A percentile compares a stretch with the other conserved stretches of the same genome.
Conservation (phyloP, 2,797 vertebrate species). For the Mormyrus hasselquistii region DNA sequence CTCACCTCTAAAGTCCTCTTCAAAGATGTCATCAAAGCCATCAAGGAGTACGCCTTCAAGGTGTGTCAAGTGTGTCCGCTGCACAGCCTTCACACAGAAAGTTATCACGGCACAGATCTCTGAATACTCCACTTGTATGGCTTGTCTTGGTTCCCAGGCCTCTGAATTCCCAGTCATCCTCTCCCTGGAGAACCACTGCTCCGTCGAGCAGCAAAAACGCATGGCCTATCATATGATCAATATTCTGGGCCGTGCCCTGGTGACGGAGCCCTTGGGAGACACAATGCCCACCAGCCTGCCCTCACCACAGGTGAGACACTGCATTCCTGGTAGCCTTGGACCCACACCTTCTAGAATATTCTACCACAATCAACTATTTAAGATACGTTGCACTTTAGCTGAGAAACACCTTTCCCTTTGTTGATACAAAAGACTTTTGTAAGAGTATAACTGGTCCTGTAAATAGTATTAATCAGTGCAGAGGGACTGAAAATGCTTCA, state of each 20-base stretch:
- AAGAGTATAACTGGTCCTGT: neutral
- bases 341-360: neutral
- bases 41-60: conserved; percentile 90
- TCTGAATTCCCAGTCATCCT: conserved; percentile 88
- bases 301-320: conserved; percentile 76
- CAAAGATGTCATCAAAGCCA: conserved; percentile 79
- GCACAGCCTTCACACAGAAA: neutral
- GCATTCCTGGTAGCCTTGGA: neutral
- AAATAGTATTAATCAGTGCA: neutral
- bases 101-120: neutral
- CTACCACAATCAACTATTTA: neutral
- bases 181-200: conserved; percentile 96
- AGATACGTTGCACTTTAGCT: neutral
- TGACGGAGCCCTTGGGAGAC: conserved; percentile 65
- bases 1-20: conserved; percentile 94
- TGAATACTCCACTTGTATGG: neutral
- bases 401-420: neutral
- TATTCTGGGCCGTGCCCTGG: conserved; percentile 75
- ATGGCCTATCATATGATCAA: conserved; percentile 75
- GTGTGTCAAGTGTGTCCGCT: conserved; percentile 51
- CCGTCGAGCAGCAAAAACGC: conserved; percentile 77
- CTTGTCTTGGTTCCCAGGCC: conserved; percentile 52
- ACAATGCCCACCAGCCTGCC: conserved; percentile 66
- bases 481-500: neutral
- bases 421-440: neutral